Evolutionary conservation across 23 tunicate genomes (phyloP).

Genomic region (Halocynthia roretzi): DNA sequence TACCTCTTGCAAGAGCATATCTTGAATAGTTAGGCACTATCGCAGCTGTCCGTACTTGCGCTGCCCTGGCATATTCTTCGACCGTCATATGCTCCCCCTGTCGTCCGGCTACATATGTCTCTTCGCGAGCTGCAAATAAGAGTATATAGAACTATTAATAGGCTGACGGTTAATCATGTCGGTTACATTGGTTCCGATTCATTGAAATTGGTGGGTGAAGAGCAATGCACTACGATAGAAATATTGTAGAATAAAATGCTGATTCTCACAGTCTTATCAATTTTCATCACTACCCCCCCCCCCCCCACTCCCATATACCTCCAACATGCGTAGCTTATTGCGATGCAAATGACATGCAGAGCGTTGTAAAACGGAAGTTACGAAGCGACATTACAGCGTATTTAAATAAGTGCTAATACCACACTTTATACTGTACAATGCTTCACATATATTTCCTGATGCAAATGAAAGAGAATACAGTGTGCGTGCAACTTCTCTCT

Average conservation of each 20-base stretch:
- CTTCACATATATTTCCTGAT: too few relatives aligned
- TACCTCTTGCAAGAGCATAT: conserved; percentile 28
- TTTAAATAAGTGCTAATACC: too few relatives aligned
- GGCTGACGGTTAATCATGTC: background rate
- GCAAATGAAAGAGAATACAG: too few relatives aligned
- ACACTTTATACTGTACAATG: too few relatives aligned
- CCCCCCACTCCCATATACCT: too few relatives aligned
- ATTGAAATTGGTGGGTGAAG: background rate
- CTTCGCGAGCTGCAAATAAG: conserved; percentile 13
- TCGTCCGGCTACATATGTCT: conserved; percentile 7
- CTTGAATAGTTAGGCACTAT: conserved; percentile 13
- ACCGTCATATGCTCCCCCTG: conserved; percentile 2
- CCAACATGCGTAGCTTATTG: too few relatives aligned
- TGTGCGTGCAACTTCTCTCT: too few relatives aligned
- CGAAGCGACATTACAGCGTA: too few relatives aligned
- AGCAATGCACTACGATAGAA: background rate
- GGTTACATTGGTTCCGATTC: background rate
- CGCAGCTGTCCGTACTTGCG: conserved; percentile 6
- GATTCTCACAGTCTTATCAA: background rate
- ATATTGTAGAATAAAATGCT: too few relatives aligned
- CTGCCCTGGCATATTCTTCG: background rate
- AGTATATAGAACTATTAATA: background rate
- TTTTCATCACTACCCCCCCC: too few relatives aligned
- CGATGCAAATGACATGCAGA: too few relatives aligned
- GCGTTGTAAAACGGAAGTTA: too few relatives aligned